Evolutionary conservation across 2,888 invertebrate species (phyloP).

Genomic region (Netelia fuscicornis): DNA sequence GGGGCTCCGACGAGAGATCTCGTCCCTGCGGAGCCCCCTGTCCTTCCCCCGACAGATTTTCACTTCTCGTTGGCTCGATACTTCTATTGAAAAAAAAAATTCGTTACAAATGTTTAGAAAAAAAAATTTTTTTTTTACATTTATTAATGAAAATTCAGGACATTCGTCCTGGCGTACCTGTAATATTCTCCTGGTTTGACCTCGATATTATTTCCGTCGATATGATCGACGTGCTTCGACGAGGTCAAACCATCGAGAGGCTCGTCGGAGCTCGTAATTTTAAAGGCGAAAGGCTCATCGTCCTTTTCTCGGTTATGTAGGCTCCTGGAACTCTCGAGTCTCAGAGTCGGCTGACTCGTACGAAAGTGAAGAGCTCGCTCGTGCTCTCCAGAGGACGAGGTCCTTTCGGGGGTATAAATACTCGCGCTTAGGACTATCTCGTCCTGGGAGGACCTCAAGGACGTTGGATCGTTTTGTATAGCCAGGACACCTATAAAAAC

Average conservation of each 20-base stretch:
- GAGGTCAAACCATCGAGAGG: slow-evolving; percentile 77
- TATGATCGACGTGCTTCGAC: slow-evolving; percentile 80
- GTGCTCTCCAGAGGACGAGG: slow-evolving; percentile 63
- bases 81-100: slow-evolving; percentile 69
- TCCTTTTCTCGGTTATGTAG: slow-evolving; percentile 69
- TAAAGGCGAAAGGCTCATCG: slow-evolving; percentile 64
- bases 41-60: slow-evolving; percentile 89
- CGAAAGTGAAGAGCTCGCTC: slow-evolving; percentile 72
- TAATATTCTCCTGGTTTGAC: slow-evolving; percentile 81
- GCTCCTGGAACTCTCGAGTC: slow-evolving; percentile 78
- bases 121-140: background rate
- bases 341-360: slow-evolving; percentile 73
- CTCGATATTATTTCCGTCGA: slow-evolving; percentile 83
- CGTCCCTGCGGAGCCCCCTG: slow-evolving; percentile 91
- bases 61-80: slow-evolving; percentile 78
- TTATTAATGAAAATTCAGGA: background rate
- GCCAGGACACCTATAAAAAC: slow-evolving; percentile 75
- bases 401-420: slow-evolving; percentile 76
- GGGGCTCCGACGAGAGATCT: slow-evolving; percentile 90
- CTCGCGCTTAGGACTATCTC: slow-evolving; percentile 78
- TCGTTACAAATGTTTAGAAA: background rate
- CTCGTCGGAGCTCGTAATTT: slow-evolving; percentile 71
- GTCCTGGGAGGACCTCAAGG: slow-evolving; percentile 73
- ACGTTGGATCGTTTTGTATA: slow-evolving; percentile 81
- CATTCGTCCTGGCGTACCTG: slow-evolving; percentile 72